Evolutionary conservation across 2,113 vertebrate genomes (phyloP).

Genomic region (Benitochromis conjunctus): DNA sequence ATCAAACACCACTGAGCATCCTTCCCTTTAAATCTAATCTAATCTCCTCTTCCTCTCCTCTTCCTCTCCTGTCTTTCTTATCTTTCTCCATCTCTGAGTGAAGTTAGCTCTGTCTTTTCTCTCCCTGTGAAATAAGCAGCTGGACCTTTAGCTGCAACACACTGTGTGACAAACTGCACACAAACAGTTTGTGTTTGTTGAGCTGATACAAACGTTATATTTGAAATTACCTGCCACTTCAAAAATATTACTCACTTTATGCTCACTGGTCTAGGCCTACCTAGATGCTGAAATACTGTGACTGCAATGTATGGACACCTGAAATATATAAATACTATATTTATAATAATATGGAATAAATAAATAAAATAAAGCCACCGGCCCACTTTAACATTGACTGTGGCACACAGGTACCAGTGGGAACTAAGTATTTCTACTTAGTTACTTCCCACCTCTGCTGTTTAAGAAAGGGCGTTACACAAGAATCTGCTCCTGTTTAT

Average conservation of each 20-base stretch:
- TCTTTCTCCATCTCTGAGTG: background rate
- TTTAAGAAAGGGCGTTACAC: background rate
- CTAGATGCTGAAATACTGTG: background rate
- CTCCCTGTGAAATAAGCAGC: background rate
- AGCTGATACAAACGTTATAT: background rate
- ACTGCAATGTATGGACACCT: background rate
- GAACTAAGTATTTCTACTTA: background rate
- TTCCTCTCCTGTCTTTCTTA: background rate
- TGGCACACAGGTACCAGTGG: background rate
- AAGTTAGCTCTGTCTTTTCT: background rate
- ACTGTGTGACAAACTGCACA: background rate
- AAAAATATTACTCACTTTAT: too few species aligned
- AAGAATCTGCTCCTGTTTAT: background rate
- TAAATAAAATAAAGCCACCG: background rate
- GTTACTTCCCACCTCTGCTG: background rate
- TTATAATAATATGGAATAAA: too few species aligned
- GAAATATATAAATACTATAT: too few species aligned
- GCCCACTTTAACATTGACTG: background rate
- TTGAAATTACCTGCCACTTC: background rate
- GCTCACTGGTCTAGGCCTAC: background rate
- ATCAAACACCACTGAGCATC: background rate
- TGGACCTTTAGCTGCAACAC: background rate
- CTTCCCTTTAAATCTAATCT: background rate
- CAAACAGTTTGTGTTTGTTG: background rate
- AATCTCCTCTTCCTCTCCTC: background rate